Conservation (phyloP, 2,888 invertebrate genomes). For the Isotomurus palustris region DNA sequence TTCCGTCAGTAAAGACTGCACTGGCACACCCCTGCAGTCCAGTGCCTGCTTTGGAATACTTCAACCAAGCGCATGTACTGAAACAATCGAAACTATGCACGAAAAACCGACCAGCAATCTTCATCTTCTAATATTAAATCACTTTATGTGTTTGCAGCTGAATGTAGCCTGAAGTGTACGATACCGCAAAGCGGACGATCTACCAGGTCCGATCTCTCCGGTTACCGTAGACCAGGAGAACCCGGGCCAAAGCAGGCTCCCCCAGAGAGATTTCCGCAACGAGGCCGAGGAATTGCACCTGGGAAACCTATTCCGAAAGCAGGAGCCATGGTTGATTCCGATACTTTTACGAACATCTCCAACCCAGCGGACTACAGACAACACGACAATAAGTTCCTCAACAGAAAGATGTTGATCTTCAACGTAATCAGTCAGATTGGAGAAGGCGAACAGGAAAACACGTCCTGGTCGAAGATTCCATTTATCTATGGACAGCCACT, state of each 20-base stretch:
- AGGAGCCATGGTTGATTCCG: too few relatives aligned
- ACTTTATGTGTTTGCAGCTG: too few relatives aligned
- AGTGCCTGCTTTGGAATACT: constrained; percentile 27
- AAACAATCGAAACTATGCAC: not conserved
- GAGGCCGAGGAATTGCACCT: too few relatives aligned
- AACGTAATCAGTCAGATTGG: constrained; percentile 30
- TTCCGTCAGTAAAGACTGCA: constrained; percentile 11
- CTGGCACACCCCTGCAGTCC: constrained; percentile 10
- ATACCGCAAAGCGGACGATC: too few relatives aligned
- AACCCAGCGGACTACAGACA: constrained; percentile 29
- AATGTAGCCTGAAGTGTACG: not conserved
- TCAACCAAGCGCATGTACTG: not conserved
- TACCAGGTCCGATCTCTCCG: too few relatives aligned
- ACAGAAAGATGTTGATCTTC: constrained; percentile 36
- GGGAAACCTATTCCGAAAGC: constrained; percentile 33
- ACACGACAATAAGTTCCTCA: constrained; percentile 36
- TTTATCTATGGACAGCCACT: constrained; percentile 28
- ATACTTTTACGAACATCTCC: too few relatives aligned
- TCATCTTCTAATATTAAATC: too few relatives aligned
- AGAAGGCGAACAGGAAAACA: not conserved
- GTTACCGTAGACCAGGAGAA: too few relatives aligned
- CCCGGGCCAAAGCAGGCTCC: too few relatives aligned
- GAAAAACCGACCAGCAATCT: too few relatives aligned
- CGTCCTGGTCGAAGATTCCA: not conserved
- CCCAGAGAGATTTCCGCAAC: too few relatives aligned